Evolutionary conservation across 2,113 vertebrate species (phyloP), one percentile per base, ranked within the genome.

Genomic region (Sceloporus tristichus): DNA sequence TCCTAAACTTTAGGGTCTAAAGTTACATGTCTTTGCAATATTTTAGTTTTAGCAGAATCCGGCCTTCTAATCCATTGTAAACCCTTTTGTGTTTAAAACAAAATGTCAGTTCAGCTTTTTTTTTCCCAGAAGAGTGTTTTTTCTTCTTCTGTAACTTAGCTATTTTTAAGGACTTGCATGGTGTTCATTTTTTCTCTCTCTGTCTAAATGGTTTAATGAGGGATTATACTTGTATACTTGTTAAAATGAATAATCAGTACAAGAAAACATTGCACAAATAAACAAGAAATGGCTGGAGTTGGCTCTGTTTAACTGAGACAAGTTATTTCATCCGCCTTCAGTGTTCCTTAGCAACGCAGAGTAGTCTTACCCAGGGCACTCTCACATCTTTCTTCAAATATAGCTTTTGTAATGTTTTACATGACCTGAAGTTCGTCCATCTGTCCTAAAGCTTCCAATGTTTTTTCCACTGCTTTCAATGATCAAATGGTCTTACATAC

Each of bases 301-400:
- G 92, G 89, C 85, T 88, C 88, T 94, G 56, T 84, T 82, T 94
- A 95, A 93, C 84, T 85, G 90, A 95, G 90, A 95, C 70, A 95
- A 87, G 94, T 96, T 96, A 95, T 93, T 92, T 95, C 87, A 95
- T 96, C 82, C 94, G 89, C 93, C 88, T 94, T 95, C 71, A 90
- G 76, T 92, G 94, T 96, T 96, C 95, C 94, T 96, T 95, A 97
- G 95, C 93, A 96, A 95, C 88, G 90, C 85, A 90, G 89, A 94
- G 90, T 95, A 95, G 93, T 94, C 92, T 91, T 95, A 89, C 92
- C 79, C 79, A 53, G 89, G 88, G 84, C 70, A 5, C 94, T 96
- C 95, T 91, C 88, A 90, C 91, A 91, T 93, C 90, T 96, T 96
- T 93, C 92, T 96, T 96, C 91, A 93, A 87, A 92, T 87, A 79